These are phyloP conservation scores for Phragmatobia fuliginosa DNA, from an alignment of 2,888 invertebrate genomes.

Conservation along the genomic window DNA sequence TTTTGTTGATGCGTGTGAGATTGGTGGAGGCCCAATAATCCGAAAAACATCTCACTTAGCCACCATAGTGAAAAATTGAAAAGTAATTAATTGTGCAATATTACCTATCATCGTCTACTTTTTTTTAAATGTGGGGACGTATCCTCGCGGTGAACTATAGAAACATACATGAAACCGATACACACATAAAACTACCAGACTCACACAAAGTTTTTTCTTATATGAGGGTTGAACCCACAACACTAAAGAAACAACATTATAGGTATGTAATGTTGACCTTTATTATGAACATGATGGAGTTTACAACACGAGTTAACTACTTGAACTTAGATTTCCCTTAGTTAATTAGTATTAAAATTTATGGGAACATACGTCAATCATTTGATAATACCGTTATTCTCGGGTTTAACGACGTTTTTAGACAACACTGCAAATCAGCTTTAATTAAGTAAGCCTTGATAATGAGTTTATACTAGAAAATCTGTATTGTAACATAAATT, in stretches of 20 bases:
- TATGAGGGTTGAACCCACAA: too few species aligned
- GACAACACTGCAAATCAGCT: background rate
- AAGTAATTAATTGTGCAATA: background rate
- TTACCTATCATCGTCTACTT: too few species aligned
- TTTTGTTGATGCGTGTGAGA: too few species aligned
- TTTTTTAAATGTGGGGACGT: too few species aligned
- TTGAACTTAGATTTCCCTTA: conserved; percentile 7
- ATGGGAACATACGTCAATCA: background rate
- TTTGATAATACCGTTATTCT: background rate
- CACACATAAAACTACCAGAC: too few species aligned
- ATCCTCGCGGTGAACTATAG: too few species aligned
- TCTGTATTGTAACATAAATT: background rate
- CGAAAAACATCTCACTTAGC: too few species aligned
- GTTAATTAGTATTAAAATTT: conserved; percentile 4
- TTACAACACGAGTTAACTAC: conserved; percentile 5
- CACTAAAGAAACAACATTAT: too few species aligned
- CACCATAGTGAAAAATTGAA: too few species aligned
- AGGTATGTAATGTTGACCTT: background rate
- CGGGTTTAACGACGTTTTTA: background rate
- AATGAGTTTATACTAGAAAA: background rate
- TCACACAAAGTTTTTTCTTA: too few species aligned
- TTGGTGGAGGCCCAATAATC: too few species aligned
- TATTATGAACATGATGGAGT: background rate
- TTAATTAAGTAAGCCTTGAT: background rate
- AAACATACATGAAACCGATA: too few species aligned